Base-by-base conservation (phyloP, 2,113 vertebrate species). In the Eretmochelys imbricata region DNA sequence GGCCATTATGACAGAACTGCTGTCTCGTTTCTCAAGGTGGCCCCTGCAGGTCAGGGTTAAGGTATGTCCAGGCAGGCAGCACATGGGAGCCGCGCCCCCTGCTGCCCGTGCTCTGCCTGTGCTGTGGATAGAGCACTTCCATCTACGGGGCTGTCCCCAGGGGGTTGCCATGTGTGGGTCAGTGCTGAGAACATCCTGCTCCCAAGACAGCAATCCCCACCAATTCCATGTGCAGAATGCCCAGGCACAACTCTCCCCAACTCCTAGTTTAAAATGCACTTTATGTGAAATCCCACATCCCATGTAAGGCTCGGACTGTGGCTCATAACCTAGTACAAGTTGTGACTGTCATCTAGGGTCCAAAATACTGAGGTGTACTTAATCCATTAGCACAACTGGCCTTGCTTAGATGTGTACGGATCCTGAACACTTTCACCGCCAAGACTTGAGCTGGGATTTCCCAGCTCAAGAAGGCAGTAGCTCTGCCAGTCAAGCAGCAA, bases 321-420 rank as follows among this genome's bases (percentile, higher is more conserved):
- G 53, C 24, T 5, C 0, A 0, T 2, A 16, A 1, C 1, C 25
- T 35, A 3, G 49, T 57, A 7, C 20, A 31, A 69, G 25, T 5
- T 25, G 31, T 79, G 20, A 6, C 8, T 1, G 38, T 20, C 7
- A 20, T 83, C 13, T 49, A 25, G 19, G 10, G 53, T 42, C 54
- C 29, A 1, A 0, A 2, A 2, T 19, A 31, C 5, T 0, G 0
- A 54, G 27, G n/a, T 75, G 31, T 31, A 31, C 29, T 62, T 62
- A 65, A 35, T 7, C 31, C 62, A 35, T 65, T 35, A 65, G 62
- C 62, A 65, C 62, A 65, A 31, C 31, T 65, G 62, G 62, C 31
- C 62, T 65, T 31, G 31, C 57, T 54, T 62, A 62, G 27, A 14
- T 31, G 7, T 35, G 14, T 65, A 14, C 17, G 31, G 31, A 65